Percentiles rank a stretch among this genome's conserved stretches.
Conservation (phyloP, 1,140 invertebrate genomes). For the Ericerus pela region DNA sequence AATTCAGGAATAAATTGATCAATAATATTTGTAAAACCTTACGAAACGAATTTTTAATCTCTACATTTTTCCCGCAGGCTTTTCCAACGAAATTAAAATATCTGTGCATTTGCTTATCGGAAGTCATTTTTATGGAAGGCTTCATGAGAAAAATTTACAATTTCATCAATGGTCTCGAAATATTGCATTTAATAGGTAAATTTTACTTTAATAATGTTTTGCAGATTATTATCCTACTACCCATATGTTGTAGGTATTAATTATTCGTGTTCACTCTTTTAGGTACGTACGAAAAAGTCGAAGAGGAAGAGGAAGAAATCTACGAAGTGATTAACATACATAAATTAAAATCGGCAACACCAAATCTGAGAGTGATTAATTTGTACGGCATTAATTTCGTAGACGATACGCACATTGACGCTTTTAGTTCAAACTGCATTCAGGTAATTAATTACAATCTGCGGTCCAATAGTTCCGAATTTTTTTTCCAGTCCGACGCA, state of each 20-base stretch:
- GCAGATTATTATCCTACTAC: too few species aligned
- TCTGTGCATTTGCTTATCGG: conserved; percentile 93
- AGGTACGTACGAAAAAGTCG: conserved; percentile 97
- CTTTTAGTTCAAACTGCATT: conserved; percentile 87
- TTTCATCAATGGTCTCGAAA: conserved; percentile 97
- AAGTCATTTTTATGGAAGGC: conserved; percentile 99
- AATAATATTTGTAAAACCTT: too few species aligned
- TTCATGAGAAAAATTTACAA: conserved; percentile 99
- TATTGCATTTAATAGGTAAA: conserved; percentile 89
- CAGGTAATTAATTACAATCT: conserved; percentile 36
- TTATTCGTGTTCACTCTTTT: too few species aligned
- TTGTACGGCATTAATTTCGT: conserved; percentile 96
- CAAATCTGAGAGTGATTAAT: conserved; percentile 88
- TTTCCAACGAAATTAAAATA: conserved; percentile 96
- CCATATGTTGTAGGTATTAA: too few species aligned
- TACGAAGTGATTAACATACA: conserved; percentile 99
- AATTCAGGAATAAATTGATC: too few species aligned
- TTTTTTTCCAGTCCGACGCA: conserved; percentile 11
- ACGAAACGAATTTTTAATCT: too few species aligned
- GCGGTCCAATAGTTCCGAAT: background rate
- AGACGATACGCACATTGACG: conserved; percentile 96
- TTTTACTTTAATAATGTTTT: background rate
- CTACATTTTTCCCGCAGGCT: conserved; percentile 41
- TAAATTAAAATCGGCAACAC: conserved; percentile 90
- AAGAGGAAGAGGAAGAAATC: conserved; percentile 98